These are phyloP conservation scores for Eristalis tenax DNA, from an alignment of 2,888 invertebrate genomes.

Conservation along the genomic window DNA sequence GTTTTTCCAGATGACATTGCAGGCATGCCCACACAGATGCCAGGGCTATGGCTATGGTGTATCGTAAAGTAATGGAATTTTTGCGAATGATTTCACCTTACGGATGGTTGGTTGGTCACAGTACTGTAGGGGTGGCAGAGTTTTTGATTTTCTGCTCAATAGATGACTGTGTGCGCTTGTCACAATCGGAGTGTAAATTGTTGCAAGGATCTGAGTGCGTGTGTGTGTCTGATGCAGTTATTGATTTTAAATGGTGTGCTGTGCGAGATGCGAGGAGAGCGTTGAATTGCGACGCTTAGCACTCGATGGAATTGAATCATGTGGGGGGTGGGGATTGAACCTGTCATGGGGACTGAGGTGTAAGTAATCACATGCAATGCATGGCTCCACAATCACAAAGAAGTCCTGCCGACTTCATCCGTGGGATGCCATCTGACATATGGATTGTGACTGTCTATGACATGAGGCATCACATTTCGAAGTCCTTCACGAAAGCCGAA, in stretches of 20 bases:
- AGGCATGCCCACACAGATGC: constrained; percentile 52
- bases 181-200: constrained; percentile 10
- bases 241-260: neutral
- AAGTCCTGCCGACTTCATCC: neutral
- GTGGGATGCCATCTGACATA: neutral
- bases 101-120: constrained; percentile 52
- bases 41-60: constrained; percentile 18
- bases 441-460: no score
- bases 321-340: no score
- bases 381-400: neutral
- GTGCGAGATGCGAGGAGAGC: neutral
- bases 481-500: no score
- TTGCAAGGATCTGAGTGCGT: neutral
- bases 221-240: neutral
- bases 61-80: constrained; percentile 69
- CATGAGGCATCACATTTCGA: no score
- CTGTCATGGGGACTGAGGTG: neutral
- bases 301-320: neutral
- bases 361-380: neutral
- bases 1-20: constrained; percentile 64
- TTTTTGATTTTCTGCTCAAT: neutral
- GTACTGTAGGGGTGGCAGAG: constrained; percentile 30
- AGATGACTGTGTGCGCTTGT: constrained; percentile 1
- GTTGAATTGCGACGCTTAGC: neutral
- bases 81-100: constrained; percentile 68